A percentile compares a stretch with the other conserved stretches of the same genome.
These are phyloP conservation scores for Tylochromis polylepis DNA, from an alignment of 2,113 vertebrate genomes.

Conservation along the genomic window DNA sequence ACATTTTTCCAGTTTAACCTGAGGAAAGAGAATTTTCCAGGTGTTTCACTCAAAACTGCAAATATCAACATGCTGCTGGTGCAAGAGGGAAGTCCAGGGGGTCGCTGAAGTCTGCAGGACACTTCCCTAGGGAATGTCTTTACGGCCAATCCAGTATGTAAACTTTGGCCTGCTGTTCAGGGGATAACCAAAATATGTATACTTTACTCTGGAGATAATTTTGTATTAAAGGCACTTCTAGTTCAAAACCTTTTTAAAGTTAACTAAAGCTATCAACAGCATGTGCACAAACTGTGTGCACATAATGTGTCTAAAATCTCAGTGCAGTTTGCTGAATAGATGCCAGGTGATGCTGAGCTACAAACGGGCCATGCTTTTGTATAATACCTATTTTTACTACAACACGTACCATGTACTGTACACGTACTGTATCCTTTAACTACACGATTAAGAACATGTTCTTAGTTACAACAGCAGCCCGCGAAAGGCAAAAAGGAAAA, in stretches of 20 bases:
- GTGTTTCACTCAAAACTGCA: neutral
- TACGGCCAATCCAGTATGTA: neutral
- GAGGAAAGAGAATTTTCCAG: neutral
- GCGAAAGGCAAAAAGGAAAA: rapidly evolving
- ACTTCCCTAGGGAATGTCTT: neutral
- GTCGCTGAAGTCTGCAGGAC: neutral
- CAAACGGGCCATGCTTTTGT: rapidly evolving
- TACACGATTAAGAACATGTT: neutral
- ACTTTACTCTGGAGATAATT: neutral
- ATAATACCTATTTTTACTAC: neutral
- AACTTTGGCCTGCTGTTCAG: neutral
- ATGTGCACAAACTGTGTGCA: neutral
- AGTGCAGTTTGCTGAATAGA: neutral
- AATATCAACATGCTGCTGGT: neutral
- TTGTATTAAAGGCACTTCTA: neutral
- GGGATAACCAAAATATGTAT: neutral
- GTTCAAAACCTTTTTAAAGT: neutral
- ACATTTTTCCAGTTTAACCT: neutral
- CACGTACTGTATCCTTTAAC: rapidly evolving
- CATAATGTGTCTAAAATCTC: neutral
- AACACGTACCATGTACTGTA: neutral
- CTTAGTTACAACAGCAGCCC: neutral
- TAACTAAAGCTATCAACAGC: neutral
- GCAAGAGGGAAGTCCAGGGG: too few relatives aligned
- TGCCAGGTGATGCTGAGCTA: neutral